phyloP scores from a whole-genome alignment of 2,797 vertebrate species.

The Rachycentron canadum region DNA sequence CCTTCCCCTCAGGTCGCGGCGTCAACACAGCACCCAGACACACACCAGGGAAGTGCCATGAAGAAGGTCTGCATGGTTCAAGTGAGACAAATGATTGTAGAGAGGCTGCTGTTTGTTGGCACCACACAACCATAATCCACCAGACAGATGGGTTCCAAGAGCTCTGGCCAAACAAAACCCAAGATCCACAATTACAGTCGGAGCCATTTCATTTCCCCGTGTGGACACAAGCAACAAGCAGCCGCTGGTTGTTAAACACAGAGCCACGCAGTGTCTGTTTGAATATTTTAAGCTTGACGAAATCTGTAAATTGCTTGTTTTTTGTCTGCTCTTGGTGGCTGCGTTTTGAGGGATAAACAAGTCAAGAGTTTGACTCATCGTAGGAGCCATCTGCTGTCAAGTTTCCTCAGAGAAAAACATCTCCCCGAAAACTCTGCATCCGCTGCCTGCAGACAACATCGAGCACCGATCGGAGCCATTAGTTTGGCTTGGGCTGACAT shows the following conservation, averaged over 20 bases:
- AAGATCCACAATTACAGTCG: conserved; percentile 20
- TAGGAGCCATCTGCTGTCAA: conserved; percentile 17
- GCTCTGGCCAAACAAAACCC: conserved; percentile 38
- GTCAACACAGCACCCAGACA: background rate
- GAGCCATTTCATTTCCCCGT: conserved; percentile 29
- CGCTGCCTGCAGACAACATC: background rate
- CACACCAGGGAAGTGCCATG: background rate
- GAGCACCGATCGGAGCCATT: background rate
- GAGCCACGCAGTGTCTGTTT: background rate
- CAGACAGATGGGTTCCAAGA: conserved; percentile 58
- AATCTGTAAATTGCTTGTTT: conserved; percentile 36
- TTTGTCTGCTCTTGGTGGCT: conserved; percentile 1
- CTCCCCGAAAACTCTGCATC: background rate
- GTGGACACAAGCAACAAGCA: conserved; percentile 35
- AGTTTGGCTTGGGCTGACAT: background rate
- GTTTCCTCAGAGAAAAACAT: background rate
- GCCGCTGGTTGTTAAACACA: conserved; percentile 20
- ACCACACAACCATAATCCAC: conserved; percentile 43
- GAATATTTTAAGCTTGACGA: conserved; percentile 46
- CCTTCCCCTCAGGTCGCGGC: background rate
- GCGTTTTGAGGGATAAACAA: conserved; percentile 19
- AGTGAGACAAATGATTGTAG: conserved; percentile 49
- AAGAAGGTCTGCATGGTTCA: conserved; percentile 27
- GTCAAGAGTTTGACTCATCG: conserved; percentile 8
- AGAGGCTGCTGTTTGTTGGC: conserved; percentile 64